phyloP scores from a whole-genome alignment of 2,888 invertebrate species.

The Apamea anceps region DNA sequence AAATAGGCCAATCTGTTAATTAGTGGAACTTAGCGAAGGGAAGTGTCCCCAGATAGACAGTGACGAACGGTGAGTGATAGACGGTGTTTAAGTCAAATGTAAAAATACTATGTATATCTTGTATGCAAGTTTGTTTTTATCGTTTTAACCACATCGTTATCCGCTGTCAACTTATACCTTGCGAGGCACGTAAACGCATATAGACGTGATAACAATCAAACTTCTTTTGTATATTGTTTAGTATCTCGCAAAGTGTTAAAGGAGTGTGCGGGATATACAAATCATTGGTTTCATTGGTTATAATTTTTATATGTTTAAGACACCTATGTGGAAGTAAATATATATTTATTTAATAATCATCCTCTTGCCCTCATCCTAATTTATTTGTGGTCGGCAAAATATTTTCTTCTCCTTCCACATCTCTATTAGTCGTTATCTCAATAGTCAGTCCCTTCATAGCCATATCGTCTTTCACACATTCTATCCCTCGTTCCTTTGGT shows the following conservation, averaged over 20 bases:
- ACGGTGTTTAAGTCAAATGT: too few species aligned
- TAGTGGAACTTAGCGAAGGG: not conserved
- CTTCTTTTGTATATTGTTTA: too few species aligned
- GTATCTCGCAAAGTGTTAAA: too few species aligned
- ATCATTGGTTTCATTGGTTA: too few species aligned
- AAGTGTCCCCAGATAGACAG: not conserved
- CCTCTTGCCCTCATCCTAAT: not conserved
- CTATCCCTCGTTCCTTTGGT: not conserved
- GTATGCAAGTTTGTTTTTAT: not conserved
- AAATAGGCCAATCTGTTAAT: constrained; percentile 6
- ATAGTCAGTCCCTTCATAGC: not conserved
- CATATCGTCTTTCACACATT: not conserved
- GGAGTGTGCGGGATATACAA: too few species aligned
- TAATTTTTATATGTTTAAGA: too few species aligned
- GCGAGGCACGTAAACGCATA: too few species aligned
- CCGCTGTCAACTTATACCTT: not conserved
- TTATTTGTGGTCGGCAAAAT: not conserved
- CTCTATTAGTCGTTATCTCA: not conserved
- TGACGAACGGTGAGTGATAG: too few species aligned
- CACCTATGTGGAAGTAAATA: too few species aligned
- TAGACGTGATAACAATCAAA: too few species aligned
- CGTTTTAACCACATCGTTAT: not conserved
- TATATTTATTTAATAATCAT: not conserved
- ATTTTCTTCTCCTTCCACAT: not conserved
- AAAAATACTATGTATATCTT: not conserved